Conservation (phyloP, 2,888 invertebrate genomes). For the Drosophila buzzatii region DNA sequence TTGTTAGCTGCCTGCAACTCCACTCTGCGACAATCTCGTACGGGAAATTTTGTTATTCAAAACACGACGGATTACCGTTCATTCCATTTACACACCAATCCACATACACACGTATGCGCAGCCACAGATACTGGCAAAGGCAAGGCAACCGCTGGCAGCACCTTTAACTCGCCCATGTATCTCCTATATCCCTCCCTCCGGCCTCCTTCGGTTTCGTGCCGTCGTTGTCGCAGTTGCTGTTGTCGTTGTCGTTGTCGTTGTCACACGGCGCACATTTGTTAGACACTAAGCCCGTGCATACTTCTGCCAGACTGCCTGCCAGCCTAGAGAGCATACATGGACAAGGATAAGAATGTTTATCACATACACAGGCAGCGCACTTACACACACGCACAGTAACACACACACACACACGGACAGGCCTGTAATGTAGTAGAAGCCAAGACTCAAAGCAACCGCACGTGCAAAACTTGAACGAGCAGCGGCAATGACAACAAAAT, state of each 20-base stretch:
- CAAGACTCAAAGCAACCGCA: slow-evolving; percentile 78
- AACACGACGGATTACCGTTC: slow-evolving; percentile 83
- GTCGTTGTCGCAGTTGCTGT: slow-evolving; percentile 45
- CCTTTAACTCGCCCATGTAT: slow-evolving; percentile 43
- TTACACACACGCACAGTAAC: slow-evolving; percentile 24
- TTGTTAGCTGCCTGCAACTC: slow-evolving; percentile 77
- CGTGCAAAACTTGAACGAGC: slow-evolving; percentile 74
- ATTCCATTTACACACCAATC: slow-evolving; percentile 74
- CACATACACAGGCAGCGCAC: slow-evolving; percentile 47
- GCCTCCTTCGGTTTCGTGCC: background rate
- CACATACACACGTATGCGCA: slow-evolving; percentile 5
- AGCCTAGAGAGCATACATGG: slow-evolving; percentile 36
- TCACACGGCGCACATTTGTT: slow-evolving; percentile 79
- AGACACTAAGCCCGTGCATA: slow-evolving; percentile 74
- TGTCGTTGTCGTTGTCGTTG: slow-evolving; percentile 80
- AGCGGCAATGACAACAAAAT: slow-evolving; percentile 63
- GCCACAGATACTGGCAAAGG: slow-evolving; percentile 13
- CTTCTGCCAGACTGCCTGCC: slow-evolving; percentile 49
- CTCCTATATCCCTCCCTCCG: background rate
- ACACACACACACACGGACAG: slow-evolving; percentile 13
- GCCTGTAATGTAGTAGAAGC: slow-evolving; percentile 38
- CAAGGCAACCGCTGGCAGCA: slow-evolving; percentile 64
- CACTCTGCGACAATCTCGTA: slow-evolving; percentile 71
- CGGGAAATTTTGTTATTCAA: slow-evolving; percentile 79
- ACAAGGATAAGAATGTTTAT: slow-evolving; percentile 81